These are phyloP conservation scores for Lasioglossum leucozonium DNA, from an alignment of 2,888 invertebrate species.

Conservation along the genomic window DNA sequence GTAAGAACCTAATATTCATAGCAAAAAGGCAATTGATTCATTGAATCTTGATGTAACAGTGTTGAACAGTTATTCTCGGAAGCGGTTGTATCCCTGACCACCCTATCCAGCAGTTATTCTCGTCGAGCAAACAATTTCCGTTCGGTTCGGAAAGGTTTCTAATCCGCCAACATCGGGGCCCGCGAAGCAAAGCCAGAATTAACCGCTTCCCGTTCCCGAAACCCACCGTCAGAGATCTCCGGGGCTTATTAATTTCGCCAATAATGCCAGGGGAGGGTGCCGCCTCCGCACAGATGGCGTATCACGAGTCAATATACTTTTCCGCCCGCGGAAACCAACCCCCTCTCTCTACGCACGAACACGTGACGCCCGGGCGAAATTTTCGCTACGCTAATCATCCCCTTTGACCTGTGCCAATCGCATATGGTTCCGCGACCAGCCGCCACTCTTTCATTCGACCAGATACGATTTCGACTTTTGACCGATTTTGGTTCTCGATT, in stretches of 20 bases:
- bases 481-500: not conserved
- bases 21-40: no score
- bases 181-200: slow-evolving; percentile 75
- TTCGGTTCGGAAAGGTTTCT: slow-evolving; percentile 71
- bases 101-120: slow-evolving; percentile 14
- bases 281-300: slow-evolving; percentile 80
- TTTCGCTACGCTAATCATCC: slow-evolving; percentile 69
- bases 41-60: not conserved
- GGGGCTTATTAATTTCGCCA: slow-evolving; percentile 83
- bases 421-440: slow-evolving; percentile 42
- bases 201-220: slow-evolving; percentile 77
- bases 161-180: slow-evolving; percentile 65
- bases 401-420: slow-evolving; percentile 56
- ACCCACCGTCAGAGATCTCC: slow-evolving; percentile 72
- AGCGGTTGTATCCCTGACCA: slow-evolving; percentile 5
- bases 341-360: slow-evolving; percentile 24
- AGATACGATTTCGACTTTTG: slow-evolving; percentile 4
- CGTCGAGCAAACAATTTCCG: slow-evolving; percentile 71
- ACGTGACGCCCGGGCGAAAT: slow-evolving; percentile 68
- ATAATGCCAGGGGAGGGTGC: slow-evolving; percentile 71
- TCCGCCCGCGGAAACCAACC: slow-evolving; percentile 68
- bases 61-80: not conserved
- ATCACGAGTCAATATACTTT: slow-evolving; percentile 82
- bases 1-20: no score
- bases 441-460: not conserved